phyloP scores from a whole-genome alignment of 2,113 vertebrate genomes.

The Notothenia coriiceps region DNA sequence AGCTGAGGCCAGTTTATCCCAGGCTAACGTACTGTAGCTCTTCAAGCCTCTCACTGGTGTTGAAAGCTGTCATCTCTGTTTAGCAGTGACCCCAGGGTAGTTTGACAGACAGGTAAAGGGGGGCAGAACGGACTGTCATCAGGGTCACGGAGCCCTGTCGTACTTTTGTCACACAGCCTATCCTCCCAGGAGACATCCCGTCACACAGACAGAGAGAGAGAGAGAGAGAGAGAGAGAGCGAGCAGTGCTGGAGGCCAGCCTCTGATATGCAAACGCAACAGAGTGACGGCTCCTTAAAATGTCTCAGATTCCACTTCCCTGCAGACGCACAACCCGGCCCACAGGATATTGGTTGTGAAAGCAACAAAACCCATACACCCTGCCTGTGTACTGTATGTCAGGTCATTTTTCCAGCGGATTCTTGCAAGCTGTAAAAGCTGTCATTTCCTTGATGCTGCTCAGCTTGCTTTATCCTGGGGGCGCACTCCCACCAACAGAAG shows the following conservation, averaged over 20 bases:
- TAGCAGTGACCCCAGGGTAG: constrained; percentile 36
- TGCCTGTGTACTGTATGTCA: constrained; percentile 30
- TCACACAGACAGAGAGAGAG: constrained; percentile 35
- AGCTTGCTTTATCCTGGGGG: constrained; percentile 37
- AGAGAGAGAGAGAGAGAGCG: constrained; percentile 18
- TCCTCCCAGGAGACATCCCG: constrained; percentile 33
- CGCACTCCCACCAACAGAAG: constrained; percentile 52
- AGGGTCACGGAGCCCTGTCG: constrained; percentile 48
- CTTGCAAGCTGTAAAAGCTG: constrained; percentile 52
- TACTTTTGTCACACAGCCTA: constrained; percentile 17
- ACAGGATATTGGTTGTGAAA: constrained; percentile 53
- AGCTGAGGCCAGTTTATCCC: constrained; percentile 26
- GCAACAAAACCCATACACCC: constrained; percentile 44
- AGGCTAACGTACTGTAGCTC: constrained; percentile 31
- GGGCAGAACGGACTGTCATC: constrained; percentile 55
- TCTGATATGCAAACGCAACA: constrained; percentile 30
- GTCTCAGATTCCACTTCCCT: constrained; percentile 36
- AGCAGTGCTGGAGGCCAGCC: constrained; percentile 47
- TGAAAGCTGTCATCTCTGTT: constrained; percentile 62
- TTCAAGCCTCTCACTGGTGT: background rate
- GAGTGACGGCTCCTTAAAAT: constrained; percentile 63
- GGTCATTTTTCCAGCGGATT: constrained; percentile 45
- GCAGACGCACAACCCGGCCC: constrained; percentile 34
- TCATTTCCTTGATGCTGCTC: constrained; percentile 48
- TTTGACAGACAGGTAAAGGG: constrained; percentile 57